phyloP scores from a whole-genome alignment of 2,888 invertebrate species.

The Morpho achilles region DNA sequence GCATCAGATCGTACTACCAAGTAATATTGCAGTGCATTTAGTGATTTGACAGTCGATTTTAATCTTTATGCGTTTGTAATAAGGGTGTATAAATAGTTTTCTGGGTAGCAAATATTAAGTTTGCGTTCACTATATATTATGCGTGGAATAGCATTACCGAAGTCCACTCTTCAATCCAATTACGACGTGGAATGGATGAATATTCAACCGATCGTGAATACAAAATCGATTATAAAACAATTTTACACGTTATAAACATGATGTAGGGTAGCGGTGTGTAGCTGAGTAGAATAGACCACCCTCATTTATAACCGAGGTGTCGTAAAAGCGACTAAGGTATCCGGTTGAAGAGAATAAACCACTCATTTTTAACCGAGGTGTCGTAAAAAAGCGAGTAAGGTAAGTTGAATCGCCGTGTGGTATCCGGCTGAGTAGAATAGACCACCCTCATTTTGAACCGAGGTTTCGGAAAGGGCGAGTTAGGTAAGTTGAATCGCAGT shows the following conservation, averaged over 20 bases:
- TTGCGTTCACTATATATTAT: constrained; percentile 33
- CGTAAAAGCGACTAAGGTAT: too few species aligned
- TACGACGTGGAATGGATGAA: constrained; percentile 61
- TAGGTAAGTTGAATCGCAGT: too few species aligned
- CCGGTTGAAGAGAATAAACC: too few species aligned
- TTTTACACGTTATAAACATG: constrained; percentile 34
- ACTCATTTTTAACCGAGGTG: too few species aligned
- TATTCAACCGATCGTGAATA: constrained; percentile 59
- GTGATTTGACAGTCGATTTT: constrained; percentile 5
- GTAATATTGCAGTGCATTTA: not conserved
- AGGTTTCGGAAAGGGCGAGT: too few species aligned
- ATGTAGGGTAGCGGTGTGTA: not conserved
- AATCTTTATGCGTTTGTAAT: not conserved
- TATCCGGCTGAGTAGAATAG: too few species aligned
- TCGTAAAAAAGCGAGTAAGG: too few species aligned
- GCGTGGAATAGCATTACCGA: constrained; percentile 39
- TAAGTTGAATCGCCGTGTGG: too few species aligned
- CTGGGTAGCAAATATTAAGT: constrained; percentile 10
- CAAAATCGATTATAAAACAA: constrained; percentile 56
- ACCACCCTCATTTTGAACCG: too few species aligned
- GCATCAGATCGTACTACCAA: constrained; percentile 20
- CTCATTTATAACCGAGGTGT: too few species aligned
- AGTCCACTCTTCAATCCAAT: constrained; percentile 57
- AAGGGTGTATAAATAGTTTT: constrained; percentile 5
- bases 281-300: too few species aligned